phyloP scores from a whole-genome alignment of 2,888 invertebrate genomes.

The Rhingia rostrata region DNA sequence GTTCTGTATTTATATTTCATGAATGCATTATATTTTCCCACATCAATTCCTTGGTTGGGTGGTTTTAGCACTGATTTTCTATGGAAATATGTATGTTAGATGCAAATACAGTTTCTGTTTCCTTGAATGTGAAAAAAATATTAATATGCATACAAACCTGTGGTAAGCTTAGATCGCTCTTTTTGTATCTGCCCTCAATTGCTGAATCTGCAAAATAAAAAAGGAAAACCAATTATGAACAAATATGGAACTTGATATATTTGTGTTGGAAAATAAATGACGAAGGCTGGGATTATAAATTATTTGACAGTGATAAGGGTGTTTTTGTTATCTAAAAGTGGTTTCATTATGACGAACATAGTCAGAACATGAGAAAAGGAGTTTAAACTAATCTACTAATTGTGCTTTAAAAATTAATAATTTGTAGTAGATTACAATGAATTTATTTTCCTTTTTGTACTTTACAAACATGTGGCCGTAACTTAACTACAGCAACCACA shows the following conservation, averaged over 20 bases:
- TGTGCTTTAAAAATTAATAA: too few relatives aligned
- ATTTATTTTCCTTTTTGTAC: too few relatives aligned
- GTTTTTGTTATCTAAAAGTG: neutral
- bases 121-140: neutral
- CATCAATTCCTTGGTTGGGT: too few relatives aligned
- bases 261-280: neutral
- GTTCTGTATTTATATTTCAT: too few relatives aligned
- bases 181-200: constrained; percentile 75
- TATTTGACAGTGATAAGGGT: neutral
- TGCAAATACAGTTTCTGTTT: constrained; percentile 8
- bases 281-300: neutral
- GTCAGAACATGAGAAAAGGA: too few relatives aligned
- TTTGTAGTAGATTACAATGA: too few relatives aligned
- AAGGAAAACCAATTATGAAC: neutral
- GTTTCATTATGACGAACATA: neutral
- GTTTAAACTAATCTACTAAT: too few relatives aligned
- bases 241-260: neutral
- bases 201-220: constrained; percentile 68
- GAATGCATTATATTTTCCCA: too few relatives aligned
- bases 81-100: neutral
- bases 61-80: too few relatives aligned
- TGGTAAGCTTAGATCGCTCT: constrained; percentile 66
- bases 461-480: too few relatives aligned
- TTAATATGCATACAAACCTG: constrained; percentile 57
- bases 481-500: too few relatives aligned